phyloP scores from a whole-genome alignment of 2,113 vertebrate genomes.

The Donacobius atricapilla region DNA sequence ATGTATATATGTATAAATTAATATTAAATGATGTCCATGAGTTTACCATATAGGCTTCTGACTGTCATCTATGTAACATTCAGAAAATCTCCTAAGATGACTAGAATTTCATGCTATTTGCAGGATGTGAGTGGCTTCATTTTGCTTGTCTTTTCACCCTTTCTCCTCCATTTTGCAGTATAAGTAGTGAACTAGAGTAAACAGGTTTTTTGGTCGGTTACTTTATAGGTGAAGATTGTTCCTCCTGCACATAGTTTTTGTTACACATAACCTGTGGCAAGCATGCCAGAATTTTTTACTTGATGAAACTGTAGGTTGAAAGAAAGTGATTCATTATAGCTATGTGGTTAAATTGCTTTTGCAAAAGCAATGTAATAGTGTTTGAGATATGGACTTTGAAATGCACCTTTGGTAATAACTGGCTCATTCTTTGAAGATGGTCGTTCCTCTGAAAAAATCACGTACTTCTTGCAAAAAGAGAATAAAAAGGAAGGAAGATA shows the following conservation, averaged over 20 bases:
- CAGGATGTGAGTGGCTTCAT: neutral
- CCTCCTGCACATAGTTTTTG: neutral
- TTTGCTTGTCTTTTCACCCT: neutral
- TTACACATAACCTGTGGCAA: neutral
- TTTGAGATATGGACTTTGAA: constrained; percentile 14
- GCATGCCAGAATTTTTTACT: neutral
- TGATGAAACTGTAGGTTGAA: neutral
- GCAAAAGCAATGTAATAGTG: neutral
- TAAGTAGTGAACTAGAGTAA: neutral
- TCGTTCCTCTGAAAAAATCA: neutral
- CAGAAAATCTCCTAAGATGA: neutral
- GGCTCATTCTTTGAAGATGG: neutral
- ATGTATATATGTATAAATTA: neutral
- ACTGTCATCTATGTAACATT: neutral
- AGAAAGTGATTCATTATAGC: neutral
- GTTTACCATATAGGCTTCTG: neutral
- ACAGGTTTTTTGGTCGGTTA: neutral
- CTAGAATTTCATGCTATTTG: neutral
- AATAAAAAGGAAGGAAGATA: neutral
- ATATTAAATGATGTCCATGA: neutral
- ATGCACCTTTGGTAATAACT: neutral
- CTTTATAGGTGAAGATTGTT: neutral
- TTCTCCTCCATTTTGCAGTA: neutral
- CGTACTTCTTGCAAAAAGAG: neutral
- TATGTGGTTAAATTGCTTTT: neutral